Evolutionary conservation across 2,888 invertebrate genomes (phyloP), one percentile per base, ranked within the genome.

Genomic region (Mayetiola destructor): DNA sequence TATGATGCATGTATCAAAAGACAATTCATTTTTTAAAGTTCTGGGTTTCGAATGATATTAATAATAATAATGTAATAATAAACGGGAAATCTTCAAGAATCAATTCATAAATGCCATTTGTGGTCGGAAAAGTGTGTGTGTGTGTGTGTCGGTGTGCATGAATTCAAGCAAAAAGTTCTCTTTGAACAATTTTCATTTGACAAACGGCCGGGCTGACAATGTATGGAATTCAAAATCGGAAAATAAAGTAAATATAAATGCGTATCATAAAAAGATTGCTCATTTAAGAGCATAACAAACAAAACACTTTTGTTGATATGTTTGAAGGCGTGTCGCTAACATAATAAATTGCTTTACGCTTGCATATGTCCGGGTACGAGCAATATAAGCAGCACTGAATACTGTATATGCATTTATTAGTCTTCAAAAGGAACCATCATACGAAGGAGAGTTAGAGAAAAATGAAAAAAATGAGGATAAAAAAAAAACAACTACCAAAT

Each of bases 321-420:
- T 48, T 48, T 48, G 48, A 27, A 48, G 48, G 48, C 48, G 48
- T 48, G 48, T 48, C 48, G 16, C 12, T n/a, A 48, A 48, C 48
- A 48, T 48, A 48, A 48, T 27, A 48, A 48, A 48, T 48, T 48
- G 48, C 48, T 48, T 23, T 48, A 27, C 48, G 27, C 48, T 48
- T 48, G 27, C 48, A 48, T 48, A 48, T 48, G 48, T 48, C 48
- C 48, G 27, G 6, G 27, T 48, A 27, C 27, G 9, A 48, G n/a
- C 48, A 27, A 48, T 48, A n/a, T n/a, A n/a, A n/a, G n/a, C n/a
- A n/a, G n/a, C n/a, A n/a, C n/a, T n/a, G n/a, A n/a, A n/a, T n/a
- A n/a, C n/a, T n/a, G n/a, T n/a, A n/a, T n/a, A n/a, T n/a, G n/a
- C n/a, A n/a, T n/a, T n/a, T n/a, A n/a, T n/a, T n/a, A n/a, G n/a